Percentiles rank a stretch among this genome's conserved stretches.
phyloP scores from a whole-genome alignment of 2,888 invertebrate genomes.

The Acrobasis suavella region DNA sequence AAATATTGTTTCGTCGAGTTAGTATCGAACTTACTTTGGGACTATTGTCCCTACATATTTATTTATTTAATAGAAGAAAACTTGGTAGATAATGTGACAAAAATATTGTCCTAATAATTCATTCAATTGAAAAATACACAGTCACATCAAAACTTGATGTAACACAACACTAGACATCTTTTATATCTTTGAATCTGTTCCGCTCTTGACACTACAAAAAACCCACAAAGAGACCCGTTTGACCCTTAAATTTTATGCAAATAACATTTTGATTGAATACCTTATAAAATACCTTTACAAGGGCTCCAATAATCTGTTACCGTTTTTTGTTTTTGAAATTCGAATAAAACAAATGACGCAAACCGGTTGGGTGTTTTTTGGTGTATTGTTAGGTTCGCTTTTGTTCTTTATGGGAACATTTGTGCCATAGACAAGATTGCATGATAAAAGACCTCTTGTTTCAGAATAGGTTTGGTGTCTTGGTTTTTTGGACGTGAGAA shows the following conservation, averaged over 20 bases:
- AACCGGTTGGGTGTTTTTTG: constrained; percentile 36
- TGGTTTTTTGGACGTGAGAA: constrained; percentile 41
- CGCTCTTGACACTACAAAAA: constrained; percentile 42
- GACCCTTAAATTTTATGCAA: constrained; percentile 60
- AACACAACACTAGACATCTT: constrained; percentile 38
- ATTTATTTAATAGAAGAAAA: too few species aligned
- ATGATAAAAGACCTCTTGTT: constrained; percentile 47
- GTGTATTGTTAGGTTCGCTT: constrained; percentile 34
- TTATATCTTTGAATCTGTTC: constrained; percentile 43
- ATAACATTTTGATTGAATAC: constrained; percentile 43
- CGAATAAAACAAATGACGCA: constrained; percentile 40
- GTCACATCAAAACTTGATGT: constrained; percentile 31
- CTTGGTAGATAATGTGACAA: not conserved
- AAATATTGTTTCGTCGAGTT: too few species aligned
- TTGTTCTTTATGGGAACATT: constrained; percentile 55
- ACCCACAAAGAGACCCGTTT: constrained; percentile 43
- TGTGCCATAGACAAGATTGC: constrained; percentile 43
- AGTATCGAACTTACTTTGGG: too few species aligned
- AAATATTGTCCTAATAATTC: not conserved
- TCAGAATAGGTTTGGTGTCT: constrained; percentile 35
- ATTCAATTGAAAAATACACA: not conserved
- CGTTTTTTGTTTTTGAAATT: constrained; percentile 42
- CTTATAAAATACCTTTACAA: constrained; percentile 43
- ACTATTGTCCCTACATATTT: too few species aligned
- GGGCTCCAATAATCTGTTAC: constrained; percentile 53